phyloP scores from a whole-genome alignment of 2,888 invertebrate species.

The Cosmorhoe ocellata region DNA sequence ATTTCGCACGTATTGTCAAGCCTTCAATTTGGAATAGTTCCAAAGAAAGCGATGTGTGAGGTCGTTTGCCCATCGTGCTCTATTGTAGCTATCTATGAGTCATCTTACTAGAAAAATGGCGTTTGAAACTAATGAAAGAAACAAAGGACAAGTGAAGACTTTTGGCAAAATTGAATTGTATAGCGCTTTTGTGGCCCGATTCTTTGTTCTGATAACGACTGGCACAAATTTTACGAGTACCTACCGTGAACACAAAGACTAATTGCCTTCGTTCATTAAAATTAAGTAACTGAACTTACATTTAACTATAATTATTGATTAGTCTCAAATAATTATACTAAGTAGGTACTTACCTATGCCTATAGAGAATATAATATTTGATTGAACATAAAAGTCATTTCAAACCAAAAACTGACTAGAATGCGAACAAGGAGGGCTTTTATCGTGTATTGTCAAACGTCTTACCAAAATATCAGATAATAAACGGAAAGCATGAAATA shows the following conservation, averaged over 20 bases:
- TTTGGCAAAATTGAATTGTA: constrained; percentile 22
- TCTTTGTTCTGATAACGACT: constrained; percentile 28
- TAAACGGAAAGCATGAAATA: no score
- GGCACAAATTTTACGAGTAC: constrained; percentile 9
- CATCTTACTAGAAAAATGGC: constrained; percentile 29
- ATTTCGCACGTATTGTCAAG: constrained; percentile 28
- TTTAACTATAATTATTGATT: no score
- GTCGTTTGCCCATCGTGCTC: constrained; percentile 47
- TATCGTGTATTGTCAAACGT: no score
- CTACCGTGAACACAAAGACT: neutral
- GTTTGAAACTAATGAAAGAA: constrained; percentile 28
- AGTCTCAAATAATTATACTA: neutral
- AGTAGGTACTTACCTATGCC: no score
- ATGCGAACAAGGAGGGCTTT: no score
- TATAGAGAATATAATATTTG: no score
- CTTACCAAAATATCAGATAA: no score
- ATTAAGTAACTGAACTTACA: constrained; percentile 8
- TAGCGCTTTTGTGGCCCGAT: constrained; percentile 24
- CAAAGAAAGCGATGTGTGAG: constrained; percentile 61
- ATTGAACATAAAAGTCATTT: no score
- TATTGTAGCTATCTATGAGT: constrained; percentile 36
- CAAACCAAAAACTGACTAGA: no score
- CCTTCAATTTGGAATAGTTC: constrained; percentile 55
- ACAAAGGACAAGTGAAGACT: constrained; percentile 22
- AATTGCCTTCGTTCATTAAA: constrained; percentile 8